These are phyloP conservation scores for Neosalanx taihuensis DNA, from an alignment of 2,797 vertebrate genomes.

Conservation along the genomic window DNA sequence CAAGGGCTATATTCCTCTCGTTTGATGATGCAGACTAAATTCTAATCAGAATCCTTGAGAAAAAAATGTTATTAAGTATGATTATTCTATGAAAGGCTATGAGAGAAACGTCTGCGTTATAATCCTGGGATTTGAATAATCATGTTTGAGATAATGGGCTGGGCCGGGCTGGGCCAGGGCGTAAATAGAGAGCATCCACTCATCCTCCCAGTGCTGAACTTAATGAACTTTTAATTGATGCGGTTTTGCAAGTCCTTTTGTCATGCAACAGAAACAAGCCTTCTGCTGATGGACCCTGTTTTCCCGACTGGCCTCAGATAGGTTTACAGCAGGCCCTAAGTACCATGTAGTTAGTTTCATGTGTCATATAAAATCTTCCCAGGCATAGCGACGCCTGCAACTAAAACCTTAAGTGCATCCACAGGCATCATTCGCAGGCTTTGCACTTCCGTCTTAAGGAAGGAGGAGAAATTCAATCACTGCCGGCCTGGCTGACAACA, in stretches of 20 bases:
- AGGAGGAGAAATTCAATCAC: constrained; percentile 82
- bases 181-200: constrained; percentile 73
- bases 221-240: constrained; percentile 83
- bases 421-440: constrained; percentile 81
- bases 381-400: constrained; percentile 90
- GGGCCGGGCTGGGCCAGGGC: constrained; percentile 53
- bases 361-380: constrained; percentile 87
- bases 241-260: constrained; percentile 74
- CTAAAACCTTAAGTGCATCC: constrained; percentile 94
- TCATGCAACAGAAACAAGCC: constrained; percentile 78
- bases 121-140: constrained; percentile 77
- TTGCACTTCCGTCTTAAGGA: constrained; percentile 85
- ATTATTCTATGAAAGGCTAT: constrained; percentile 67
- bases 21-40: constrained; percentile 65
- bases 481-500: constrained; percentile 61
- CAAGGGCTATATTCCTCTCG: constrained; percentile 52
- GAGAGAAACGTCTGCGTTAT: constrained; percentile 66
- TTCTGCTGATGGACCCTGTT: constrained; percentile 75
- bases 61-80: constrained; percentile 66
- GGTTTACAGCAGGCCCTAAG: constrained; percentile 79
- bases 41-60: constrained; percentile 62
- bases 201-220: constrained; percentile 68
- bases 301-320: constrained; percentile 75
- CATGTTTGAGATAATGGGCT: constrained; percentile 72
- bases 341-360: constrained; percentile 85